Base-by-base conservation (phyloP, 30 jellyfish, hydroid and myxozoan species). In the Calvadosia cruxmelitensis region DNA sequence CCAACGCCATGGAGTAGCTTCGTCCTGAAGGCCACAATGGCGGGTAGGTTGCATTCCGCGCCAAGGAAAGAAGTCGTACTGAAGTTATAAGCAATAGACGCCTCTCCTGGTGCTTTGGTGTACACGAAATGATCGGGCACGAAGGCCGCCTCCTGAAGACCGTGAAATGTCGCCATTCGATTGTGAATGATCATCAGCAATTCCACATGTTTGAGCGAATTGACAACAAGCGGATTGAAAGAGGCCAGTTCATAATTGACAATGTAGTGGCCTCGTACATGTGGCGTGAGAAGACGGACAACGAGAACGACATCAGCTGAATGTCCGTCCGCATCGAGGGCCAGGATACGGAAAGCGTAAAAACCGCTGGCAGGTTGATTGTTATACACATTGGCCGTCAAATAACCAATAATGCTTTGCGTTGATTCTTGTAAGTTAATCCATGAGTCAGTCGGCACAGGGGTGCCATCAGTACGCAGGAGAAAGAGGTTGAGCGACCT, bases 381-480 rank as follows among this genome's bases (percentile, higher is more conserved):
- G 57, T 10, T 42, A 20, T 5, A 42, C 20, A 42, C 57, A 5
- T 10, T 5, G 15, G 57, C 15, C 20, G 57, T 42, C 20, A 42
- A 5, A 42, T 42, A 42, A 42, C 57, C 57, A 42, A 42, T 42
- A 42, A 42, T 42, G 20, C 57, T 42, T 51, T 78, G 91, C n/a
- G 92, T 64, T 1, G 49, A 63, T 24, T 33, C 42, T 25, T 86
- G 66, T 27, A 86, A 75, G 63, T 86, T 93, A 34, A 86, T 28
- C 96, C 96, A 86, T 0, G 96, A 86, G 61, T 57, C 33, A 2
- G 68, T 34, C 0, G 85, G 33, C 27, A 86, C 52, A 13, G 76
- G 20, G 1, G 50, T 23, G 51, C 84, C 93, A 5, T 64, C 68
- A 2, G 75, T 30, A 49, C 74, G 65, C 16, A 78, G 80, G 51